Percentiles rank a stretch among this genome's conserved stretches.
Conservation (phyloP, 1,140 invertebrate genomes). For the Papilio xuthus region DNA sequence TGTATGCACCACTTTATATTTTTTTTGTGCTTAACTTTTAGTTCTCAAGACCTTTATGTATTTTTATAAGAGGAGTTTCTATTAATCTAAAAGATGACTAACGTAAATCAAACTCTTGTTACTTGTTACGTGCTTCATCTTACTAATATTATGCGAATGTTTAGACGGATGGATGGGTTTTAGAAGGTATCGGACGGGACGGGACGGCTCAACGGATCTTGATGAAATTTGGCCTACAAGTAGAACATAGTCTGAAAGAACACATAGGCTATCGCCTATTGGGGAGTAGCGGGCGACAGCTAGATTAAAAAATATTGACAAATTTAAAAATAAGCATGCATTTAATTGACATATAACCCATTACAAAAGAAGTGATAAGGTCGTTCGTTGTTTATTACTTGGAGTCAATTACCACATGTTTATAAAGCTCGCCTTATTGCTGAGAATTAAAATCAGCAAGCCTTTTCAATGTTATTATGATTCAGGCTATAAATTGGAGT, state of each 20-base stretch:
- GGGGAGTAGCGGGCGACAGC: no score
- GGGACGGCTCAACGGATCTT: no score
- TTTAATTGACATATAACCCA: not conserved
- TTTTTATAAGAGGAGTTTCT: no score
- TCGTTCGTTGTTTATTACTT: not conserved
- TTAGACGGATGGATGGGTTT: no score
- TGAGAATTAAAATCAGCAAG: not conserved
- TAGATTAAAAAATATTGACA: not conserved
- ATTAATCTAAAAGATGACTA: not conserved
- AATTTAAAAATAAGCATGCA: not conserved
- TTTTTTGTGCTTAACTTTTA: not conserved
- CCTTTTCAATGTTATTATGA: constrained; percentile 16
- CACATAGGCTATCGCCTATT: no score
- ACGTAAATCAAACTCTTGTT: no score
- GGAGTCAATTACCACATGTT: not conserved
- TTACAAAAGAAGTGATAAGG: not conserved
- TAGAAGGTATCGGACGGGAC: no score
- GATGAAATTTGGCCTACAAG: no score
- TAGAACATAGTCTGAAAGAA: no score
- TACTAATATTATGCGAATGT: no score
- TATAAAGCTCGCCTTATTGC: not conserved
- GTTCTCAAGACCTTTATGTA: not conserved
- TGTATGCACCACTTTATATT: not conserved
- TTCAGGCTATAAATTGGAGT: not conserved
- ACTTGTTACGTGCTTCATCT: no score